Conservation (phyloP, 2,797 vertebrate species). For the Florisuga fusca region DNA sequence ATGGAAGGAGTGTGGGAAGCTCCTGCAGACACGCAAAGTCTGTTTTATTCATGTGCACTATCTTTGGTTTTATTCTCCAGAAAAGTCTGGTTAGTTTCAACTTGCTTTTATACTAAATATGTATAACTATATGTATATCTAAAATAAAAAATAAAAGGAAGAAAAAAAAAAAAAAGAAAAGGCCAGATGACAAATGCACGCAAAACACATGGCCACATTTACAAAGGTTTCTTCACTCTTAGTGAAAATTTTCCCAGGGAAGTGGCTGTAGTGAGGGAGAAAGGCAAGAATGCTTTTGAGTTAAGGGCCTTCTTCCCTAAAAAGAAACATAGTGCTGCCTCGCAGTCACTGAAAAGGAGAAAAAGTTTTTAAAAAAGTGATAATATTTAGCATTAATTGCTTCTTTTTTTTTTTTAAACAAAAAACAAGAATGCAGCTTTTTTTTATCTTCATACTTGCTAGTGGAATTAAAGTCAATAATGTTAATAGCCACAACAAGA, state of each 20-base stretch:
- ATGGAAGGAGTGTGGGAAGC: background rate
- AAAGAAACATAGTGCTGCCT: background rate
- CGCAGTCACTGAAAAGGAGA: background rate
- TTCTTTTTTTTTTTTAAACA: background rate
- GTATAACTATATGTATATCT: background rate
- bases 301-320: background rate
- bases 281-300: background rate
- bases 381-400: background rate
- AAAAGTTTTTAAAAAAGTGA: background rate
- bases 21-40: background rate
- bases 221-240: background rate
- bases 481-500: background rate
- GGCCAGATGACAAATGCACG: conserved; percentile 23
- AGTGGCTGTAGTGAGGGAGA: background rate
- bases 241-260: conserved; percentile 47
- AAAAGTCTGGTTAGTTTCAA: conserved; percentile 43
- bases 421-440: background rate
- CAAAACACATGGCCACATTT: conserved; percentile 42
- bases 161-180: background rate
- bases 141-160: no score
- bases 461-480: background rate
- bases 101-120: conserved; percentile 20
- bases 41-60: background rate
- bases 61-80: conserved; percentile 13
- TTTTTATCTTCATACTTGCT: background rate